Evolutionary conservation across 2,888 invertebrate species (phyloP), one percentile per base, ranked within the genome.

Genomic region (Thera obeliscata): DNA sequence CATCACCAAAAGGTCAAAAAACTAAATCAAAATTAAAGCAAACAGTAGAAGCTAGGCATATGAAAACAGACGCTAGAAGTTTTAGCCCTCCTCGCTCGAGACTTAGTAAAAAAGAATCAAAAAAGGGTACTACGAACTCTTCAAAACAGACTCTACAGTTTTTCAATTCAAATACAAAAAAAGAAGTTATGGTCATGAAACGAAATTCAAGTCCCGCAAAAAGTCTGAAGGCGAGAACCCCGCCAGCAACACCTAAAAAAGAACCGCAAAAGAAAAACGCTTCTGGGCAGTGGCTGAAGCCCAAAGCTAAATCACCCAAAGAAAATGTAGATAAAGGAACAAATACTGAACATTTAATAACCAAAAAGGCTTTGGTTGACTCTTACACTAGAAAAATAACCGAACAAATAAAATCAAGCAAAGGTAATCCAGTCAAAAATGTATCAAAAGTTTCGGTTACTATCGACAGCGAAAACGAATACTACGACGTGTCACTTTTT

Each of bases 401-500:
- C 2, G 74, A 78, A 49, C 77, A 74, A 55, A 73, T 82, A 68
- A 74, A 75, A 69, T 73, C 66, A 74, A 59, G 50, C 3, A 73
- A 76, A 55, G 57, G 61, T 2, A 72, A 71, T 48, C 71, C 69
- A 7, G 80, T 72, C 68, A 76, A 73, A 46, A 72, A 77, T 48
- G 75, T 78, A 49, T 89, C 91, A 8, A 86, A 81, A 72, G 78
- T 89, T 7, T 81, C 86, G 12, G 76, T 90, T 43, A 87, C 88
- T 71, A 88, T 91, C 64, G 85, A 90, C 9, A 84, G 81, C 59
- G 85, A 87, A 12, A 83, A 81, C 35, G 89, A 90, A 69, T 75
- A 72, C 65, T 91, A 88, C 68, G 83, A 88, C 71, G 81, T 90
- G 5, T 66, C 79, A 56, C 83, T 89, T 64, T 79, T 82, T 66